These are phyloP conservation scores for Ophioninae sp. DNA, from an alignment of 2,888 invertebrate species.

Conservation along the genomic window DNA sequence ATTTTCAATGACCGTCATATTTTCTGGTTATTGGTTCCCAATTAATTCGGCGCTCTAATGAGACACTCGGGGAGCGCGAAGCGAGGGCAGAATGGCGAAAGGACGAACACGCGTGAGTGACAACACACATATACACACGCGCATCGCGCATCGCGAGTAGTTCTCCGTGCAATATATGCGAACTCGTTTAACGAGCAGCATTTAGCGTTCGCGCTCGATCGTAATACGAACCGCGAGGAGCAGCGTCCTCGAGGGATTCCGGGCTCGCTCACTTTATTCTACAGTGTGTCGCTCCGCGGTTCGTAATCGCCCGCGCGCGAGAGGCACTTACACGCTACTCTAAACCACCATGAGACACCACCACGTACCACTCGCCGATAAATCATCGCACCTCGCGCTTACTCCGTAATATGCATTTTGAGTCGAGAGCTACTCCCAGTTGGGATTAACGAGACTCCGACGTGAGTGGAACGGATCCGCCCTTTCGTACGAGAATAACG, in stretches of 20 bases:
- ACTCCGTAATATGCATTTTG: conserved; percentile 47
- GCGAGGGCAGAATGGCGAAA: conserved; percentile 64
- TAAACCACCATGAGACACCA: conserved; percentile 36
- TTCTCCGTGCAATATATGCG: conserved; percentile 25
- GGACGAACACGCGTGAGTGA: conserved; percentile 64
- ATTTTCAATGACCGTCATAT: conserved; percentile 23
- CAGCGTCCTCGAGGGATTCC: conserved; percentile 53
- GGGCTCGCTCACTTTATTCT: conserved; percentile 26
- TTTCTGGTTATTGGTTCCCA: conserved; percentile 61
- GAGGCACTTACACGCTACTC: conserved; percentile 53
- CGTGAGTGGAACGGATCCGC: conserved; percentile 13
- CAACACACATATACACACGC: not conserved
- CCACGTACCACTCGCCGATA: conserved; percentile 55
- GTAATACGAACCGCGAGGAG: conserved; percentile 23
- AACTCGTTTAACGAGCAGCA: conserved; percentile 56
- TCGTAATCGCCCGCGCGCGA: conserved; percentile 21
- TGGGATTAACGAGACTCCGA: conserved; percentile 53
- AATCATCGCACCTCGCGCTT: conserved; percentile 59
- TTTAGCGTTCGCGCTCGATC: conserved; percentile 45
- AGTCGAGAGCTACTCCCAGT: conserved; percentile 31
- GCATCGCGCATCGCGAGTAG: not conserved
- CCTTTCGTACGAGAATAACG: conserved; percentile 26
- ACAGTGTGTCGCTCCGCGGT: conserved; percentile 30
- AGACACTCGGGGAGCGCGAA: conserved; percentile 67
- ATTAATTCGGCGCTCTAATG: conserved; percentile 73